Base-by-base conservation (phyloP, 2,797 vertebrate genomes). In the Echeneis naucrates region DNA sequence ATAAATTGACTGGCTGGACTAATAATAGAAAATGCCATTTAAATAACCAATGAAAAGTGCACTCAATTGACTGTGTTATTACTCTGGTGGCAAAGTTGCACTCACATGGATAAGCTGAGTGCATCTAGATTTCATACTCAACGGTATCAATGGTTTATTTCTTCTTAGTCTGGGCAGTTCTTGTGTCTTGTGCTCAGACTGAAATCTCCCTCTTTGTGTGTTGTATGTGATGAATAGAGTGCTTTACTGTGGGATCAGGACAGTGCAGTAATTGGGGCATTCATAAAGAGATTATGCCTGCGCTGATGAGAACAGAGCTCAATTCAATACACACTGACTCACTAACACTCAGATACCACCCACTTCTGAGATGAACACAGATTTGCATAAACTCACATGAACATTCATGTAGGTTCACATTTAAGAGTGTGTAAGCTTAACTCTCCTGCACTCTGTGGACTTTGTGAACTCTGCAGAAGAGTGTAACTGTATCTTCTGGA, bases 251-350 rank as follows among this genome's bases (percentile, higher is more conserved):
- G 24, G 63, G 72, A 77, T 75, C 74, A 53, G 72, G 54, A 84
- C 76, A 81, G 79, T 77, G 88, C 71, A 63, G 75, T 84, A 89
- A 91, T 73, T 90, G 85, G 89, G 75, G 91, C 92, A 69, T 92
- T 89, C 84, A 92, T 92, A 87, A 92, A 82, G 79, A 78, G 87
- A 92, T 89, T 91, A 90, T 53, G 82, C 11, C 68, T 74, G 65
- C 30, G 50, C 71, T 77, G 80, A 83, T 80, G 78, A 70, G 75
- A 87, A 86, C 68, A 64, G 37, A 66, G 67, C 74, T 75, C 55
- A 66, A 75, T 88, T 79, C 67, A 76, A 78, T 80, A 70, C 44
- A 74, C 63, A 47, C 57, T 69, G 21, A 62, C 59, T 24, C 30
- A 6, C 51, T n/a, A 11, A 40, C 23, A 64, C 32, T 21, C 50